Evolutionary conservation across 1,140 invertebrate species (phyloP), one percentile per base, ranked within the genome.

Genomic region (Melipona quadrifasciata): DNA sequence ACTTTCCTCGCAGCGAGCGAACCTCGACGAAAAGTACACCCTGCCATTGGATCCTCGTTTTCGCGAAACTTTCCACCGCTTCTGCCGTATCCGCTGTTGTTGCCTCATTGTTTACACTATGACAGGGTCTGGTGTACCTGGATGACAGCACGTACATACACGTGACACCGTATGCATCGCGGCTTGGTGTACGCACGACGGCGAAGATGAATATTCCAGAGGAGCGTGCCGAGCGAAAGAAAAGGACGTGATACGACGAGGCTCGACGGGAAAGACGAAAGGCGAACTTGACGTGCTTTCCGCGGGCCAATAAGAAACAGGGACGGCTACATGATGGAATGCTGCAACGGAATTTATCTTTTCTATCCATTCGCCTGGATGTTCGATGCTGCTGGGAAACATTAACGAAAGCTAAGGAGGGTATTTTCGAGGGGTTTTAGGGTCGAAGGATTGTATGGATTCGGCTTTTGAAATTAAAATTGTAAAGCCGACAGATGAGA

Each of bases 241-340:
- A 78, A 74, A 47, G 81, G 21, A 68, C 55, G 27, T 58, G 81
- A 78, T 83, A 77, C 61, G 74, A 83, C 81, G 74, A 76, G 86
- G 79, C 76, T 80, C 83, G 78, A 87, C 76, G 51, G 64, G 11
- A 67, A 78, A 53, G 86, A 87, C 75, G 71, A 82, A 58, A 84
- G 58, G 72, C 53, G 24, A 70, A 64, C 70, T 87, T 87, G 86
- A 87, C 81, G 71, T 74, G 81, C 79, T 75, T 71, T 74, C 72
- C 58, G 75, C 57, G 75, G 80, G 71, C 72, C 67, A 76, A 65
- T 80, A 80, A 83, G 74, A 67, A 47, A 70, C 61, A 21, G n/a
- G 6, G 19, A 58, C 27, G 14, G 34, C 12, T 11, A n/a, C 34
- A 47, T 77, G 51, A 82, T 68, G 51, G 81, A 82, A 77, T 47